phyloP scores from a whole-genome alignment of 1,140 invertebrate genomes.

The Eupeodes corollae region DNA sequence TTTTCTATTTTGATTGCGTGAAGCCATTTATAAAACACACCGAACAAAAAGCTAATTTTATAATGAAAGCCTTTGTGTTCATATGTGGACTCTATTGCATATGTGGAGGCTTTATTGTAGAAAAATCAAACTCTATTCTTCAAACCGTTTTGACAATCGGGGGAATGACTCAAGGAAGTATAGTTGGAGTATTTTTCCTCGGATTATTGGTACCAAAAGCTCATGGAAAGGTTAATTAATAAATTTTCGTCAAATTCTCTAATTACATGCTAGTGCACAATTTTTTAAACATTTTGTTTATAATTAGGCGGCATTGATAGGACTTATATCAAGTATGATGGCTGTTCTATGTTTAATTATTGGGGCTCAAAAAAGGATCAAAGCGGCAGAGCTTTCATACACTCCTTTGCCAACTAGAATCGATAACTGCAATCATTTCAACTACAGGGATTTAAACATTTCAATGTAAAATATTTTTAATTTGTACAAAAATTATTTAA shows the following conservation, averaged over 20 bases:
- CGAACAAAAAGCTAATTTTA: slow-evolving; percentile 44
- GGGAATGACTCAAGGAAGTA: slow-evolving; percentile 52
- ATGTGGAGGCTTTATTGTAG: slow-evolving; percentile 48
- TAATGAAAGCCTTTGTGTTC: slow-evolving; percentile 51
- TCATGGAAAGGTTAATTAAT: slow-evolving; percentile 44
- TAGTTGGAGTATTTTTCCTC: slow-evolving; percentile 59
- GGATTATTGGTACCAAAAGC: slow-evolving; percentile 60
- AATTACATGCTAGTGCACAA: neutral
- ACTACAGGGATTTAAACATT: slow-evolving; percentile 13
- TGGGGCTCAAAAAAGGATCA: slow-evolving; percentile 56
- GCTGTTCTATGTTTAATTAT: slow-evolving; percentile 65
- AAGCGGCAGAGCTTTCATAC: slow-evolving; percentile 42
- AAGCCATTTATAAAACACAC: slow-evolving; percentile 43
- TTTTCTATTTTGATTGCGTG: slow-evolving; percentile 63
- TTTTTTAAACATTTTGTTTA: neutral
- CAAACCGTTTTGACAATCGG: slow-evolving; percentile 49
- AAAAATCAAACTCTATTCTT: slow-evolving; percentile 48
- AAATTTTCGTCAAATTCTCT: neutral
- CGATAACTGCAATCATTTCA: slow-evolving; percentile 44
- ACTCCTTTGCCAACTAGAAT: slow-evolving; percentile 42
- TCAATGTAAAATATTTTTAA: slow-evolving; percentile 16
- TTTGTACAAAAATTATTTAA: neutral
- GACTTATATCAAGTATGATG: slow-evolving; percentile 50
- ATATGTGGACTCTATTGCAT: slow-evolving; percentile 47
- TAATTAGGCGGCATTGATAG: slow-evolving; percentile 62